phyloP scores from a whole-genome alignment of 2,113 vertebrate species.

The Meriones unguiculatus region DNA sequence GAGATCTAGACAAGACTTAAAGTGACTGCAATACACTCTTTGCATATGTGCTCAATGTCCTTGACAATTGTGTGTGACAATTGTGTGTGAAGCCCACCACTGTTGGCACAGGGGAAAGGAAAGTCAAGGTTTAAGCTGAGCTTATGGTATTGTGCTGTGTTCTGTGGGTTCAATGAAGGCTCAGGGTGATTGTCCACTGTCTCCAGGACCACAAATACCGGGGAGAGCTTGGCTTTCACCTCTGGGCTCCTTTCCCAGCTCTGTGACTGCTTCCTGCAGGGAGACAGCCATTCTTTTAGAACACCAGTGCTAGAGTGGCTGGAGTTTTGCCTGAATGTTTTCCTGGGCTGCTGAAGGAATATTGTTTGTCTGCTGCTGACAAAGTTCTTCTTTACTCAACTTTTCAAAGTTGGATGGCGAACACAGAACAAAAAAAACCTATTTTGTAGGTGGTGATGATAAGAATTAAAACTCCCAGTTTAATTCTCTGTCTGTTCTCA shows the following conservation, averaged over 20 bases:
- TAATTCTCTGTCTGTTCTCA: background rate
- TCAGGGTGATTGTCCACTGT: accelerated
- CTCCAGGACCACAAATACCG: background rate
- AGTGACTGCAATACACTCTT: background rate
- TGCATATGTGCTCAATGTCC: background rate
- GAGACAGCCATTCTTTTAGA: background rate
- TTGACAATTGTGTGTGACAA: background rate
- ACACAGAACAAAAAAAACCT: background rate
- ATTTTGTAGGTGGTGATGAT: background rate
- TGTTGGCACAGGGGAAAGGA: background rate
- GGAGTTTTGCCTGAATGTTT: background rate
- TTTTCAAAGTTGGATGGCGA: background rate
- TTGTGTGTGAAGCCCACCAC: background rate
- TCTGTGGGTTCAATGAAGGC: background rate
- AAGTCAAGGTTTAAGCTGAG: background rate
- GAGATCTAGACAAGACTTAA: background rate
- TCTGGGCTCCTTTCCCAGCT: background rate
- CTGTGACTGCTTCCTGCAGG: background rate
- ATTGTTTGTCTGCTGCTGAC: background rate
- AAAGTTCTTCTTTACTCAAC: conserved; percentile 22
- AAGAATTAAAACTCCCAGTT: background rate
- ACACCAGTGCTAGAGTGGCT: background rate
- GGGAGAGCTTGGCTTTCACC: background rate
- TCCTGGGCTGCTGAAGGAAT: background rate
- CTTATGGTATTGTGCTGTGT: accelerated